These are phyloP conservation scores for Petrolisthes manimaculis DNA, from an alignment of 2,888 invertebrate species.

Conservation along the genomic window DNA sequence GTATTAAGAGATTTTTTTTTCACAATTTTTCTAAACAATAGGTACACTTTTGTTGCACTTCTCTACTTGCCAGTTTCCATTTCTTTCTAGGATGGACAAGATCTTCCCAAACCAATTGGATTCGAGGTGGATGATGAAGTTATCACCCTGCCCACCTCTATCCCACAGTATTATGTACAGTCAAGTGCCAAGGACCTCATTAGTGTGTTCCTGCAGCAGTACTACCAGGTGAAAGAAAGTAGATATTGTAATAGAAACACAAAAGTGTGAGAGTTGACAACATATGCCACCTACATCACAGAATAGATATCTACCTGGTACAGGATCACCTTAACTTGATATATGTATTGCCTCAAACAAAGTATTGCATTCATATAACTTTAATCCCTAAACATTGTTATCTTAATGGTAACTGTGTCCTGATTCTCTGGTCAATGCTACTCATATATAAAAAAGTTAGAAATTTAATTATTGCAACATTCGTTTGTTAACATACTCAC, in stretches of 20 bases:
- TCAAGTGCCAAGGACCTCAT: slow-evolving; percentile 66
- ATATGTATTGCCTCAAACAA: no score
- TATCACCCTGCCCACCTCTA: slow-evolving; percentile 76
- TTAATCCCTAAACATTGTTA: no score
- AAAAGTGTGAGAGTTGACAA: no score
- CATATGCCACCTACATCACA: no score
- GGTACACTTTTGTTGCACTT: background rate
- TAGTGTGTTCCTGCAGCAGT: slow-evolving; percentile 70
- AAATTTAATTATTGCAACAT: background rate
- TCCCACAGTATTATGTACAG: slow-evolving; percentile 77
- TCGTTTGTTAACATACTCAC: background rate
- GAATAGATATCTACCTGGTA: no score
- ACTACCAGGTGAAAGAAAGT: slow-evolving; percentile 68
- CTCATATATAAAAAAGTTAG: background rate
- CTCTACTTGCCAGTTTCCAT: background rate
- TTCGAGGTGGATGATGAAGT: slow-evolving; percentile 82
- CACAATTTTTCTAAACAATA: background rate
- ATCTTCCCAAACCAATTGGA: slow-evolving; percentile 86
- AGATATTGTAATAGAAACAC: background rate
- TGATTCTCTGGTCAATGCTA: no score
- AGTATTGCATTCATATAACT: no score
- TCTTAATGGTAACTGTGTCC: no score
- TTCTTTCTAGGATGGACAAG: slow-evolving; percentile 80
- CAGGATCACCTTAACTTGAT: no score
- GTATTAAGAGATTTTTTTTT: background rate